Conservation (phyloP, 2,888 invertebrate species). For the Abrostola triplasia region DNA sequence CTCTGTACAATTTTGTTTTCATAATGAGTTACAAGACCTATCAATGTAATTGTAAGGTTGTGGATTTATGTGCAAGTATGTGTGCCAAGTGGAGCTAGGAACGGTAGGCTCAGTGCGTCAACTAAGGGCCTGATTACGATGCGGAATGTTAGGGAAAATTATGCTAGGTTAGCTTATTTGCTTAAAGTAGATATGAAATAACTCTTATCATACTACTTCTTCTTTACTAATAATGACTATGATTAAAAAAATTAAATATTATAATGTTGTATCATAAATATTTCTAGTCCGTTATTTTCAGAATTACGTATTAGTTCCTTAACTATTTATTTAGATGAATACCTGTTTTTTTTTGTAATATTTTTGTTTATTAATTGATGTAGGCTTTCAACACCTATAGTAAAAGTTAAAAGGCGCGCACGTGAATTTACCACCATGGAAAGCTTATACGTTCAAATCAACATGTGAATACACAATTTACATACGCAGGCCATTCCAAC, state of each 20-base stretch:
- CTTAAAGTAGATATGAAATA: too few relatives aligned
- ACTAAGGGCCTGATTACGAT: background rate
- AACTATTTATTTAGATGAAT: too few relatives aligned
- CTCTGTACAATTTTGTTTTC: slow-evolving; percentile 64
- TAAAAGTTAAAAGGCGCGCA: background rate
- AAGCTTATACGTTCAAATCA: background rate
- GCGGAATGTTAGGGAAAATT: background rate
- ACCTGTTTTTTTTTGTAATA: too few relatives aligned
- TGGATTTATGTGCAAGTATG: slow-evolving; percentile 46
- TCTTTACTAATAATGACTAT: too few relatives aligned
- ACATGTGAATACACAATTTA: background rate
- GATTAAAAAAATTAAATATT: too few relatives aligned
- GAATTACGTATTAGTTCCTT: too few relatives aligned
- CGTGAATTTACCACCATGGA: background rate
- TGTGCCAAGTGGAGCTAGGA: slow-evolving; percentile 38
- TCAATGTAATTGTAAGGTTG: slow-evolving; percentile 45
- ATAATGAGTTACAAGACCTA: slow-evolving; percentile 59
- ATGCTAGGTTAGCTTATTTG: too few relatives aligned
- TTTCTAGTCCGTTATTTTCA: too few relatives aligned
- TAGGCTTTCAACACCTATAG: too few relatives aligned
- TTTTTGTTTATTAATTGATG: too few relatives aligned
- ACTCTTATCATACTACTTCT: too few relatives aligned
- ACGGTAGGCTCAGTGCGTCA: slow-evolving; percentile 3
- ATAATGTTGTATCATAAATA: too few relatives aligned
- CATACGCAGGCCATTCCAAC: background rate